phyloP scores from a whole-genome alignment of 2,888 invertebrate genomes.

The Trissolcus japonicus region DNA sequence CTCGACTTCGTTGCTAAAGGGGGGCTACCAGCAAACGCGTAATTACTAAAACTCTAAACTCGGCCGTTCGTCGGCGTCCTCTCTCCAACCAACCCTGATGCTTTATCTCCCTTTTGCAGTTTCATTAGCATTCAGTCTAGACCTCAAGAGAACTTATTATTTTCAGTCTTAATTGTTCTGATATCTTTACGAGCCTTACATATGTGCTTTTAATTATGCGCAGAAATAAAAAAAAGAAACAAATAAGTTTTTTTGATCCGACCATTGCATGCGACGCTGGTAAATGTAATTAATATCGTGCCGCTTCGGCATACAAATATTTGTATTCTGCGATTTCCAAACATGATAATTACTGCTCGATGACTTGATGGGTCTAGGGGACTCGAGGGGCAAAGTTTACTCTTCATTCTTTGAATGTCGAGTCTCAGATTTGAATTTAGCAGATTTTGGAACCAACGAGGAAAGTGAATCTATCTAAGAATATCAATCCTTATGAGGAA shows the following conservation, averaged over 20 bases:
- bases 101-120: conserved; percentile 30
- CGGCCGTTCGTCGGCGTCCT: conserved; percentile 18
- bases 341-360: too few relatives aligned
- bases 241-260: too few relatives aligned
- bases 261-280: too few relatives aligned
- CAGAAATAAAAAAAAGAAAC: background rate
- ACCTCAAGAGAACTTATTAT: conserved; percentile 26
- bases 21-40: conserved; percentile 38
- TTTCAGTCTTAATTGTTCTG: conserved; percentile 18
- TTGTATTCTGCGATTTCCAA: too few relatives aligned
- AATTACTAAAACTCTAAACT: conserved; percentile 44
- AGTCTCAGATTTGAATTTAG: too few relatives aligned
- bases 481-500: background rate
- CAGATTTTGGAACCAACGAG: too few relatives aligned
- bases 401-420: too few relatives aligned
- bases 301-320: too few relatives aligned
- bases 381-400: too few relatives aligned
- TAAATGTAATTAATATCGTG: too few relatives aligned
- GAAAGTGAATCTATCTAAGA: too few relatives aligned
- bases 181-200: conserved; percentile 11
- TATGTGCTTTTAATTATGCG: conserved; percentile 7
- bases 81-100: conserved; percentile 23
- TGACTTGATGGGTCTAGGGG: too few relatives aligned
- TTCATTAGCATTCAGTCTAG: conserved; percentile 35
- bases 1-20: conserved; percentile 9